Base-by-base conservation (phyloP, 1,140 invertebrate genomes). In the Drosophila novamexicana region DNA sequence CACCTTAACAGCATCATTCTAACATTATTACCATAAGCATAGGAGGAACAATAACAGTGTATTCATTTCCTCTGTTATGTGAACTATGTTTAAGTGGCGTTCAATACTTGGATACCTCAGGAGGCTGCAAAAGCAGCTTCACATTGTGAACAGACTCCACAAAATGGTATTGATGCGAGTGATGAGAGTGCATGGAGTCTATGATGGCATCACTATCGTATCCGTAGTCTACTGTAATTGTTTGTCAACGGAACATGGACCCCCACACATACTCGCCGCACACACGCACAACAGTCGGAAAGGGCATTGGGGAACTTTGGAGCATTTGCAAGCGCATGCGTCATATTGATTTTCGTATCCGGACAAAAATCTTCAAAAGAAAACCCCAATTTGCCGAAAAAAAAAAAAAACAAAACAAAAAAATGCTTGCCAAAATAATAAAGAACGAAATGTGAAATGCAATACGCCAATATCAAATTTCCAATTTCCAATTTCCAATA, bases 341-440 rank as follows among this genome's bases (percentile, higher is more conserved):
- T 82, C 82, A 82, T 85, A 85, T 85, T 85, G 82, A 85, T 85
- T 85, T 86, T 86, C 68, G 65, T 50, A 72, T 84, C 66, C 76
- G 76, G 66, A 47, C 65, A 44, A 56, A 59, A 67, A 84, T 81
- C 83, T 78, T 85, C 81, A 86, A 86, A 82, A 77, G 79, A 78
- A 86, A 86, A 77, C 58, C 75, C 81, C 75, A 81, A 81, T 85
- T 86, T 85, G 77, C 54, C 77, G 63, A 29, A 29, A 29, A 29
- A 56, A 16, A 75, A 83, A 78, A 79, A 53, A 29, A 29, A 56
- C 16, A 75, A 83, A 79, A 79, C 47, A 64, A 64, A 72, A 64
- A 79, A 12, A 2, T 14, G 14, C 14, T 47, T 29, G 47, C 78
- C n/a, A 64, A 37, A 56, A 39, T 39, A 37, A 37, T 40, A 34